These are phyloP conservation scores for Mya arenaria DNA, from an alignment of 1,140 invertebrate species.

Conservation along the genomic window DNA sequence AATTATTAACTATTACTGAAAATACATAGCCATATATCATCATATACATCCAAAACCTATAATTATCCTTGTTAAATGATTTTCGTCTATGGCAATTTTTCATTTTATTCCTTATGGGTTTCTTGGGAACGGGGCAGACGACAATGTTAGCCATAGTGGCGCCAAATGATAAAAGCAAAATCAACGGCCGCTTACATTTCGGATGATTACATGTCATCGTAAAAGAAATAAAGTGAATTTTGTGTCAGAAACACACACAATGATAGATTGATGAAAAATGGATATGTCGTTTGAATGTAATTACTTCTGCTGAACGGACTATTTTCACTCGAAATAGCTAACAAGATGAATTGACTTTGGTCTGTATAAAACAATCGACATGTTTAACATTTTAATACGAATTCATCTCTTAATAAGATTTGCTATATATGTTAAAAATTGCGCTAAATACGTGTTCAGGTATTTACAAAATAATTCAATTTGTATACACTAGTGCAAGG, in stretches of 20 bases:
- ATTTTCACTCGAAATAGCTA: not conserved
- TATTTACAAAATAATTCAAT: no score
- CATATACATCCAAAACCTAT: no score
- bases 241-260: slow-evolving; percentile 45
- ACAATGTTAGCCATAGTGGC: slow-evolving; percentile 29
- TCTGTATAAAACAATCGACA: not conserved
- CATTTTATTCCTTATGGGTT: slow-evolving; percentile 32
- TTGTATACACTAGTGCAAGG: no score
- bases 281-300: slow-evolving; percentile 18
- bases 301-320: slow-evolving; percentile 10
- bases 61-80: no score
- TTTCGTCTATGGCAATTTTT: slow-evolving; percentile 43
- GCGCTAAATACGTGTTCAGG: no score
- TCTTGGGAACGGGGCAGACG: no score
- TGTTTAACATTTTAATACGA: not conserved
- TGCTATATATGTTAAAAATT: no score
- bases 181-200: no score
- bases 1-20: no score
- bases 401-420: no score
- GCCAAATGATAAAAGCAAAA: slow-evolving; percentile 55
- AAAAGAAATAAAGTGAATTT: slow-evolving; percentile 57
- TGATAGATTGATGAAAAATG: slow-evolving; percentile 50
- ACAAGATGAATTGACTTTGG: not conserved
- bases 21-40: no score
- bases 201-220: slow-evolving; percentile 53